phyloP scores from a whole-genome alignment of 2,113 vertebrate genomes.

The Phylloscopus trochilus region DNA sequence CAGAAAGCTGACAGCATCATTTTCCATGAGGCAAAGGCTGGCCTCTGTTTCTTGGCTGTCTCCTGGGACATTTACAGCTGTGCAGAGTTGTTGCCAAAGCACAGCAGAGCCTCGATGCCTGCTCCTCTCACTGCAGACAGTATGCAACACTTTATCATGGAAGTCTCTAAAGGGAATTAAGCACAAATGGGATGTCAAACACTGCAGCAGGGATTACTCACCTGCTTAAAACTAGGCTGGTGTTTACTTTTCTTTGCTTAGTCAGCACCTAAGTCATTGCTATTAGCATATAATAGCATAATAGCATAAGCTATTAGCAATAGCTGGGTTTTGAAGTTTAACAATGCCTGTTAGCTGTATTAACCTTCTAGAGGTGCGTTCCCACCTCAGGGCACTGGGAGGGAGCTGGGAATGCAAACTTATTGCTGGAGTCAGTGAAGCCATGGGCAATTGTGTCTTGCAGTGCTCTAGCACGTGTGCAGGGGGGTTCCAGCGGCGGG shows the following conservation, averaged over 20 bases:
- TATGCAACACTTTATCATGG: not conserved
- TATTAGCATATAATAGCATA: too few relatives aligned
- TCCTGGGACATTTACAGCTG: not conserved
- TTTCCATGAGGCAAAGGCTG: not conserved
- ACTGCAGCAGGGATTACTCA: not conserved
- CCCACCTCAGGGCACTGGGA: not conserved
- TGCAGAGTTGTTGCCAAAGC: not conserved
- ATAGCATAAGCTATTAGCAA: not conserved
- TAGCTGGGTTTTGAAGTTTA: not conserved
- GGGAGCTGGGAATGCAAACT: not conserved
- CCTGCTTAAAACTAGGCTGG: not conserved
- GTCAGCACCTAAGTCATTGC: not conserved
- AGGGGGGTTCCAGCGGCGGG: conserved; percentile 94
- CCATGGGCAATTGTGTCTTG: not conserved
- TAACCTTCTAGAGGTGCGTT: not conserved
- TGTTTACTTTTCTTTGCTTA: conserved; percentile 13
- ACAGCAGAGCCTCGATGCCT: not conserved
- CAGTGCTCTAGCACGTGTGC: conserved; percentile 98
- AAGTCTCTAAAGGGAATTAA: not conserved
- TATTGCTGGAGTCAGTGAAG: not conserved
- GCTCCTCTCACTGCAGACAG: not conserved
- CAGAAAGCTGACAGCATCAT: not conserved
- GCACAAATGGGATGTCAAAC: not conserved
- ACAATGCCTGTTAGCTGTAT: not conserved
- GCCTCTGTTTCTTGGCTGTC: not conserved